These are phyloP conservation scores for Anas platyrhynchos DNA, from an alignment of 2,113 vertebrate genomes.

Conservation along the genomic window DNA sequence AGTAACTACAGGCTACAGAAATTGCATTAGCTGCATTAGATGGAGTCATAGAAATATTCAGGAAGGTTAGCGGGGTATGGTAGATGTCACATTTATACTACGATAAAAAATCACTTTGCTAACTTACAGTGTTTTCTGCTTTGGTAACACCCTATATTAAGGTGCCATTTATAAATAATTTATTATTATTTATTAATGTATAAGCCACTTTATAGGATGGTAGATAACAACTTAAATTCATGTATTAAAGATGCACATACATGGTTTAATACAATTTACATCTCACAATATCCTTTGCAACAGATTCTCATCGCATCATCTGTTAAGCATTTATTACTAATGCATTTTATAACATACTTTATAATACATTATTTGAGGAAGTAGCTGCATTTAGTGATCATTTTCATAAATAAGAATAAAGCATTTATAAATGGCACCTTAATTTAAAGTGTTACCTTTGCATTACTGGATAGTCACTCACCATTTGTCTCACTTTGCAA, in stretches of 20 bases:
- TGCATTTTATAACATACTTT: constrained; percentile 83
- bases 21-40: constrained; percentile 78
- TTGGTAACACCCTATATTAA: constrained; percentile 80
- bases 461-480: constrained; percentile 72
- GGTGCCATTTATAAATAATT: constrained; percentile 80
- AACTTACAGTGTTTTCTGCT: constrained; percentile 76
- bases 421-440: constrained; percentile 81
- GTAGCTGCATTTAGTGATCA: constrained; percentile 80
- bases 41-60: constrained; percentile 68
- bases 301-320: constrained; percentile 80
- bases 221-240: constrained; percentile 84
- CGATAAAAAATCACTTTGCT: constrained; percentile 83
- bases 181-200: constrained; percentile 85
- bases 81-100: constrained; percentile 63
- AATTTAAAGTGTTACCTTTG: constrained; percentile 83
- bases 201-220: constrained; percentile 78
- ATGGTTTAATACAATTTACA: constrained; percentile 82
- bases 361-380: constrained; percentile 82
- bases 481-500: constrained; percentile 78
- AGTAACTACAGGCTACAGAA: constrained; percentile 73
- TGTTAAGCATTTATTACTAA: constrained; percentile 84
- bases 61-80: constrained; percentile 71
- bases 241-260: constrained; percentile 84
- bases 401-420: constrained; percentile 86
- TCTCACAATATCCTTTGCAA: constrained; percentile 80